Percentiles rank a stretch among this genome's conserved stretches.
These are phyloP conservation scores for Alces alces DNA, from an alignment of 2,113 vertebrate genomes.

Conservation along the genomic window DNA sequence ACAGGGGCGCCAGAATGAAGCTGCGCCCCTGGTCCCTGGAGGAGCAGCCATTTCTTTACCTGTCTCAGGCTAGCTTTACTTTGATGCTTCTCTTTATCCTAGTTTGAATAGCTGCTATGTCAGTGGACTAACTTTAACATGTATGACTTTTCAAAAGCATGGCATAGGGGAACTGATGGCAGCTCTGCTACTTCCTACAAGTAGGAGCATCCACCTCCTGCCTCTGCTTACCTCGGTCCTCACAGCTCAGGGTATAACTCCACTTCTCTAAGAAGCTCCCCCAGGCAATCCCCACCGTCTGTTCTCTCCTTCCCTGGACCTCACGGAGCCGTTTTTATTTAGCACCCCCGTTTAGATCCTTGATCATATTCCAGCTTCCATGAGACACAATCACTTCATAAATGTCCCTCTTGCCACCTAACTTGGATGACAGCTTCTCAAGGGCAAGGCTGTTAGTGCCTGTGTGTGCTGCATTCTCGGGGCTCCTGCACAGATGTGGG, in stretches of 20 bases:
- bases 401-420: background rate
- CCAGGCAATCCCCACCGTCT: background rate
- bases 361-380: background rate
- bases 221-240: background rate
- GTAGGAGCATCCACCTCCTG: background rate
- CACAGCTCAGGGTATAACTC: background rate
- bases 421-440: background rate
- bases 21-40: background rate
- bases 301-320: background rate
- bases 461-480: background rate
- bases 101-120: background rate
- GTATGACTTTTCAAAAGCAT: background rate
- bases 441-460: background rate
- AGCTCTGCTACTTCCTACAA: background rate
- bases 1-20: background rate
- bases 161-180: background rate
- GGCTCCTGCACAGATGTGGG: background rate
- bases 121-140: background rate
- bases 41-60: background rate
- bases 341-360: background rate
- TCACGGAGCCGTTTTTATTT: background rate
- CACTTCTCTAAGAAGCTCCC: background rate
- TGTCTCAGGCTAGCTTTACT: background rate
- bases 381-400: background rate
- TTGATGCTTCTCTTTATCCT: background rate